Evolutionary conservation across 2,113 vertebrate species (phyloP), one percentile per base, ranked within the genome.

Genomic region (Coturnix japonica): DNA sequence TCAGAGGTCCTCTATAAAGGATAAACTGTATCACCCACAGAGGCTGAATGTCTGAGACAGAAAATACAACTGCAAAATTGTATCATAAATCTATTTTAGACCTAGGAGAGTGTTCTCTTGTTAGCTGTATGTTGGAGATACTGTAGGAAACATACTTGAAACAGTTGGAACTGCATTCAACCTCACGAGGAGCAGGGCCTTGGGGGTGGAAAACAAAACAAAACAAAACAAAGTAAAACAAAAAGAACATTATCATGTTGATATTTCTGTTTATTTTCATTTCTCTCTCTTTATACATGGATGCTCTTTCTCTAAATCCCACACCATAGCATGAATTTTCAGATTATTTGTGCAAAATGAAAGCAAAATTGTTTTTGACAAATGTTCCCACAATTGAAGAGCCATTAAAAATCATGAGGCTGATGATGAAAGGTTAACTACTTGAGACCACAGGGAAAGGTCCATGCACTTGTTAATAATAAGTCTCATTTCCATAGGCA

Each of bases 131-230:
- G 8, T n/a, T 72, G 54, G 56, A 87, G 9, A 61, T 82, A 39
- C 54, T 84, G 31, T 85, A 94, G 67, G 69, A 97, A 96, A 73
- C 47, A 78, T 12, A 47, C 2, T 26, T 91, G 74, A 93, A 95
- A 87, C 77, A 92, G 79, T 14, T 93, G 56, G 49, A 87, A 26
- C 44, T 96, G 67, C 83, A 90, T 95, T 96, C 79, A 97, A 65
- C 25, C 44, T 61, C 28, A 51, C 81, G 84, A 91, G 85, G 28
- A 94, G 7, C 54, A 56, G 17, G 15, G 26, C 28, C 26, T 9
- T 28, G 14, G 26, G 18, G 18, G 18, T 11, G 2, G 60, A 19
- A 78, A 70, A 0, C 7, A 79, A 81, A 64, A 8, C 3, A 61
- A 54, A 37, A 37, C 37, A 37, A 37, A 37, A 37, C 37, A 37